Percentiles rank a stretch among this genome's conserved stretches.
phyloP scores from a whole-genome alignment of 2,797 vertebrate genomes.

The Sparidentex hasta region DNA sequence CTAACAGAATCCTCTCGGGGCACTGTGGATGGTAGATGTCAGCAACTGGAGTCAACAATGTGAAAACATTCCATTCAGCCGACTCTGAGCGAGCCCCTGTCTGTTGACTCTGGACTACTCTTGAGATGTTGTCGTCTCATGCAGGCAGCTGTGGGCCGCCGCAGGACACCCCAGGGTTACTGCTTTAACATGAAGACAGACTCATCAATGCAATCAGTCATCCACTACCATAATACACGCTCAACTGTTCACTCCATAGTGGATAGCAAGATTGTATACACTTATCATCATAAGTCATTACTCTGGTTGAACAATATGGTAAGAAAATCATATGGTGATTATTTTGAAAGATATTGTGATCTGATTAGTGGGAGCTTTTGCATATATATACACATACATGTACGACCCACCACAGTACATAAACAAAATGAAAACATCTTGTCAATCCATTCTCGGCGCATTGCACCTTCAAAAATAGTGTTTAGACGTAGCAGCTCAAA shows the following conservation, averaged over 20 bases:
- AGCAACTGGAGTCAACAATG: conserved; percentile 3
- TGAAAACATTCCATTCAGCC: conserved; percentile 11
- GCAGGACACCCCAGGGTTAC: background rate
- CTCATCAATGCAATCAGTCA: background rate
- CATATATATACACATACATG: too few species aligned
- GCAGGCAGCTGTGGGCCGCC: background rate
- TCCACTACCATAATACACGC: background rate
- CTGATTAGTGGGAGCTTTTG: too few species aligned
- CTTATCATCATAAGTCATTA: too few species aligned
- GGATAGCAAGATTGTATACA: too few species aligned
- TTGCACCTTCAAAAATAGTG: too few species aligned
- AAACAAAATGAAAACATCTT: too few species aligned
- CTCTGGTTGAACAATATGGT: too few species aligned
- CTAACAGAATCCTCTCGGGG: conserved; percentile 6
- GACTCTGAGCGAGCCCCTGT: conserved; percentile 6
- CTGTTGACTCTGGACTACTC: conserved; percentile 27
- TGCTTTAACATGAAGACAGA: background rate
- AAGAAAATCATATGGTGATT: too few species aligned
- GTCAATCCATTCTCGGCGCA: too few species aligned
- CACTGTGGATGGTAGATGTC: background rate
- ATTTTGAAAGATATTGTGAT: too few species aligned
- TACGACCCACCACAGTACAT: too few species aligned
- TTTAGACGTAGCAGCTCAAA: too few species aligned
- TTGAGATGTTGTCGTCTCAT: conserved; percentile 4
- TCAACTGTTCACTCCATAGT: background rate